Percentiles rank a stretch among this genome's conserved stretches.
Conservation (phyloP, 1,140 invertebrate species). For the Apolygus lucorum region DNA sequence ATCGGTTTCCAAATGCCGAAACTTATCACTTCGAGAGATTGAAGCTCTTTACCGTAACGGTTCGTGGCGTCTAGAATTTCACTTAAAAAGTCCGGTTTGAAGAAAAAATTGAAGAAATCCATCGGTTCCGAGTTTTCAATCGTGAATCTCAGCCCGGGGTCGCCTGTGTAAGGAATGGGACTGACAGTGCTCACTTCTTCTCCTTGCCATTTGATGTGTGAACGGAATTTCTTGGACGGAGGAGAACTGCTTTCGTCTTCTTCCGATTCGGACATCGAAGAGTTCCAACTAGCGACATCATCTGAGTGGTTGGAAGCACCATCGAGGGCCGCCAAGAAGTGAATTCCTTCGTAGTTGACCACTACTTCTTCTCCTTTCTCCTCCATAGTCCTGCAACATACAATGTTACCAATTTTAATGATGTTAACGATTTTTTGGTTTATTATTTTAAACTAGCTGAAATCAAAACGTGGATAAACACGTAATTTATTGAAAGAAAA, state of each 20-base stretch:
- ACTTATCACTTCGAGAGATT: neutral
- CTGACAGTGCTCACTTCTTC: neutral
- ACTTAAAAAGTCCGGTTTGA: neutral
- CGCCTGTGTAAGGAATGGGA: neutral
- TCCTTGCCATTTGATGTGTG: neutral
- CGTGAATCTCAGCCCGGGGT: neutral
- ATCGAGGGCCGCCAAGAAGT: neutral
- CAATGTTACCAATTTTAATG: too few relatives aligned
- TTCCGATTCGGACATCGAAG: neutral
- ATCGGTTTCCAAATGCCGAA: neutral
- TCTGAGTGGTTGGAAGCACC: neutral
- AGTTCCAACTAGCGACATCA: neutral
- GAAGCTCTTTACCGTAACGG: neutral
- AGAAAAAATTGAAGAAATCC: neutral
- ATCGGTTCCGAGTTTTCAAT: neutral
- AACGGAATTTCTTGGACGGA: neutral
- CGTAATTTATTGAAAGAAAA: too few relatives aligned
- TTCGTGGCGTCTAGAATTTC: neutral
- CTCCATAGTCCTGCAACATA: constrained; percentile 1
- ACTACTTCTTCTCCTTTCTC: neutral
- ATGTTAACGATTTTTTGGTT: too few relatives aligned
- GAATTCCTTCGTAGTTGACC: neutral
- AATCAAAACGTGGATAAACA: too few relatives aligned
- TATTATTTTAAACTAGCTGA: too few relatives aligned
- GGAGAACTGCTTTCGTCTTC: neutral